Base-by-base conservation (phyloP, 2,888 invertebrate genomes). In the Phortica magna region DNA sequence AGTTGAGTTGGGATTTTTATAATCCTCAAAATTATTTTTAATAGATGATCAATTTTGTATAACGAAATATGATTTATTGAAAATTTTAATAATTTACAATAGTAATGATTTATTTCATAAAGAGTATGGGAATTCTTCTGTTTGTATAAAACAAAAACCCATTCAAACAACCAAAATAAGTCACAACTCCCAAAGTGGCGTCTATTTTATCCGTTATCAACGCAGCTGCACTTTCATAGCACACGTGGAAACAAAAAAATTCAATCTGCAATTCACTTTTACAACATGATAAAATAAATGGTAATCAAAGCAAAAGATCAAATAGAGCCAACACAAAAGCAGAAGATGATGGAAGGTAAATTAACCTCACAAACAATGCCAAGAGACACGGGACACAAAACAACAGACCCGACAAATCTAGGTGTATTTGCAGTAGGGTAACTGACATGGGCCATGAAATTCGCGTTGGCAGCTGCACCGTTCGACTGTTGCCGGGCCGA, bases 251-350 rank as follows among this genome's bases (percentile, higher is more conserved):
- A 31, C 31, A 31, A 31, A 31, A 77, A 84, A 78, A 78, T 64
- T 19, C 65, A 64, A 73, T 55, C 61, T 76, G 19, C 42, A 75
- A 72, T 39, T 48, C 75, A 81, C 81, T 80, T 31, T 72, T 65
- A 76, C 64, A 61, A 76, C 74, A 72, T 67, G 78, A 55, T 43
- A 48, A 57, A 75, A 73, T 65, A 48, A 72, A 71, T 41, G 19
- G 61, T 80, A 82, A 88, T 84, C 83, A 84, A 61, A 75, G 76
- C 76, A 79, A 79, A 57, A 65, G 72, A 72, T 74, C 82, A 82
- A 85, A 83, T 80, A 82, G 67, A 61, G 64, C 70, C 12, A 64
- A 39, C 31, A 48, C 31, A 9, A 67, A 67, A 43, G 42, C 14
- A 68, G 5, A 39, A 64, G 74, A 73, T 75, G 57, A 76, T 82